A percentile compares a stretch with the other conserved stretches of the same genome.
phyloP scores from a whole-genome alignment of 2,113 vertebrate species.

The pig (Sus scrofa) region DNA sequence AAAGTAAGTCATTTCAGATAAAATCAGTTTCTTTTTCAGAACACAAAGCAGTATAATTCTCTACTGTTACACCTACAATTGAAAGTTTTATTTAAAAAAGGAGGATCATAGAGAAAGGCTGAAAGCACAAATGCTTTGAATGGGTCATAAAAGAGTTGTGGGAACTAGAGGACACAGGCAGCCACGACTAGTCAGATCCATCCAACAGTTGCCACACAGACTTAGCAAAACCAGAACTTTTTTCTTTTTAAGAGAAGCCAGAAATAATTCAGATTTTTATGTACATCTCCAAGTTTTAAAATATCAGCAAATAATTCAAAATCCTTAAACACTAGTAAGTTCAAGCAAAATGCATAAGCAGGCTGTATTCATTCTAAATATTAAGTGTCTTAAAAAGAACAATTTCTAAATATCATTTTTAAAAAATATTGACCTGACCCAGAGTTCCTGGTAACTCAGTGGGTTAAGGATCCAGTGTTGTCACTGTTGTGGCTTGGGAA shows the following conservation, averaged over 20 bases:
- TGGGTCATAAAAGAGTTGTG: not conserved
- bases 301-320: conserved; percentile 31
- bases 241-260: conserved; percentile 23
- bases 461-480: too few relatives aligned
- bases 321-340: conserved; percentile 4
- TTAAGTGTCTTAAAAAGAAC: not conserved
- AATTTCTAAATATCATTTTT: conserved; percentile 46
- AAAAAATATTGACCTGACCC: not conserved
- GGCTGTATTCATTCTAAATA: not conserved
- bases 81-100: conserved; percentile 48
- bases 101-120: not conserved
- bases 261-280: not conserved
- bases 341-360: conserved; percentile 38
- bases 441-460: too few relatives aligned
- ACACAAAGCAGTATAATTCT: conserved; percentile 40
- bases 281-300: conserved; percentile 36
- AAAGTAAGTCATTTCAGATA: conserved; percentile 43
- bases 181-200: not conserved
- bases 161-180: not conserved
- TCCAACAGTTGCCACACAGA: not conserved
- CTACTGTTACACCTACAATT: not conserved
- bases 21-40: conserved; percentile 46
- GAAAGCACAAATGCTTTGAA: conserved; percentile 39
- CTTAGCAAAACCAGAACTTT: conserved; percentile 26
- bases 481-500: too few relatives aligned